phyloP scores from a whole-genome alignment of 1,140 invertebrate species.

The Myzus persicae region DNA sequence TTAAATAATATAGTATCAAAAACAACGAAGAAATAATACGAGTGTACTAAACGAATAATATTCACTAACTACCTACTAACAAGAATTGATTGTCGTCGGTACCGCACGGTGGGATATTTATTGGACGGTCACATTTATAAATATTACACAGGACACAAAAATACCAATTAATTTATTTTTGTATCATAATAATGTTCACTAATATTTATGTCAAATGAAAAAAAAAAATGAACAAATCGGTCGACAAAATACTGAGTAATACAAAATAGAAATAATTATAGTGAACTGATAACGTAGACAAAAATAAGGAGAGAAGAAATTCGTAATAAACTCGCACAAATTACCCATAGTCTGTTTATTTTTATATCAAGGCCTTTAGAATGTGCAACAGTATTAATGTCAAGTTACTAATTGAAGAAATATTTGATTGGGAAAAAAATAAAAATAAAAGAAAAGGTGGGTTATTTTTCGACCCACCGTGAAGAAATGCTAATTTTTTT shows the following conservation, averaged over 20 bases:
- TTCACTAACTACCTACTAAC: neutral
- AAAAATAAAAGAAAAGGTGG: neutral
- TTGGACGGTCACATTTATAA: constrained; percentile 3
- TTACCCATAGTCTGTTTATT: neutral
- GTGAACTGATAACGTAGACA: neutral
- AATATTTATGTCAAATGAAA: neutral
- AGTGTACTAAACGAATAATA: neutral
- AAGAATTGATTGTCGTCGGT: neutral
- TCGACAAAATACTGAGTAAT: neutral
- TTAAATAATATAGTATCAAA: neutral
- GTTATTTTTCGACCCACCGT: neutral
- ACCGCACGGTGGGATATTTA: constrained; percentile 10
- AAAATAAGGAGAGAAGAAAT: neutral
- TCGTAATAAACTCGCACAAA: neutral
- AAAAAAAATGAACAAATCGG: neutral
- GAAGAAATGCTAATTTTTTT: constrained; percentile 4
- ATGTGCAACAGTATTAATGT: neutral
- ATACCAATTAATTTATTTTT: neutral
- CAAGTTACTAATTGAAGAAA: neutral
- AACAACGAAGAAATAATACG: neutral
- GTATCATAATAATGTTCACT: neutral
- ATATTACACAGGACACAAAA: neutral
- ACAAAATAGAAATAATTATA: neutral
- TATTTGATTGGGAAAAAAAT: neutral
- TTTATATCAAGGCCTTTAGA: neutral